Conservation (phyloP, 2,888 invertebrate species). For the Brachypalpus laphriformis region DNA sequence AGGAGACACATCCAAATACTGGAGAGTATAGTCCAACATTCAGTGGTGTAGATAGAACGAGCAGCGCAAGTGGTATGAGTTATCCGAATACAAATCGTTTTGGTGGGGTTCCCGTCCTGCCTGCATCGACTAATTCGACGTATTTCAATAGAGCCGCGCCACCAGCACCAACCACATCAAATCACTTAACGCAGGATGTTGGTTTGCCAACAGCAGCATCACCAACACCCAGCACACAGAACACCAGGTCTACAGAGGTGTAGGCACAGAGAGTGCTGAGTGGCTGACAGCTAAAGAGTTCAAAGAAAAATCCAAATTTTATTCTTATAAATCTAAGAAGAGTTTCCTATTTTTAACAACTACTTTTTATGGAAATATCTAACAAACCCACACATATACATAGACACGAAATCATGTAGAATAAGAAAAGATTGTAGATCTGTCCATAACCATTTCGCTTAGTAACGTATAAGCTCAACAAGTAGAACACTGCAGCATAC, state of each 20-base stretch:
- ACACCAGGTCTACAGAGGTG: constrained; percentile 82
- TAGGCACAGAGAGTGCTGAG: constrained; percentile 73
- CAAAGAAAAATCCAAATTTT: constrained; percentile 24
- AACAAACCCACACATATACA: constrained; percentile 26
- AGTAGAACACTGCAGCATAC: background rate
- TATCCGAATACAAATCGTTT: constrained; percentile 80
- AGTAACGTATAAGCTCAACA: no score
- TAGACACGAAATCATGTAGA: constrained; percentile 55
- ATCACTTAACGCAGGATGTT: constrained; percentile 80
- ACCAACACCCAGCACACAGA: constrained; percentile 81
- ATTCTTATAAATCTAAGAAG: background rate
- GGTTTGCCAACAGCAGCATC: constrained; percentile 82
- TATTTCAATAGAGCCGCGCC: constrained; percentile 79
- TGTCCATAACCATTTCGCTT: constrained; percentile 41
- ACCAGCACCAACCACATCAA: constrained; percentile 71
- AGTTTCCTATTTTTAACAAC: background rate
- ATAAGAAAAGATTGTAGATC: constrained; percentile 45
- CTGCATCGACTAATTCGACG: constrained; percentile 77
- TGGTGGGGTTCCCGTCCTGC: constrained; percentile 81
- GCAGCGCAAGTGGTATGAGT: constrained; percentile 80
- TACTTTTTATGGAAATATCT: constrained; percentile 1
- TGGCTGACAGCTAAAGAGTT: constrained; percentile 45
- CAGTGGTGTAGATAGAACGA: constrained; percentile 81
- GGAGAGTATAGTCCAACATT: constrained; percentile 82
- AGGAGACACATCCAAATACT: constrained; percentile 50